Conservation (phyloP, 2,888 invertebrate species). For the Matsumyia berberina region DNA sequence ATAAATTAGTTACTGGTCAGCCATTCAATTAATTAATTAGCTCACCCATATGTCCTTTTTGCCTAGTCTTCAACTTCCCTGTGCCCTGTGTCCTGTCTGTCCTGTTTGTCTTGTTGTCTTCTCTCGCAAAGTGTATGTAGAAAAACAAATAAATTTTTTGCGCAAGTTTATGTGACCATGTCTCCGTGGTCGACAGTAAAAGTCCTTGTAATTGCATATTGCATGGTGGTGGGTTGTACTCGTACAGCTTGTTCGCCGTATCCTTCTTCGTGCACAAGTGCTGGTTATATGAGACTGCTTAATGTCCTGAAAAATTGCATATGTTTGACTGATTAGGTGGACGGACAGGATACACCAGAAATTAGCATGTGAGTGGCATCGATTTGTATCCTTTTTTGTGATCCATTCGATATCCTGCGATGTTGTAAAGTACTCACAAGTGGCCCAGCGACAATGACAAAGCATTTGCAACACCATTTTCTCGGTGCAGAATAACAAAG, state of each 20-base stretch:
- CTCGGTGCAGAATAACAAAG: slow-evolving; percentile 55
- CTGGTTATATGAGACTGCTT: slow-evolving; percentile 65
- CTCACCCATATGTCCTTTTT: slow-evolving; percentile 61
- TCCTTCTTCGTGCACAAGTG: slow-evolving; percentile 51
- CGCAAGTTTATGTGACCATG: slow-evolving; percentile 37
- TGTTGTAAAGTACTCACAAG: slow-evolving; percentile 52
- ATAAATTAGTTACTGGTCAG: slow-evolving; percentile 76
- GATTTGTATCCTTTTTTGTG: slow-evolving; percentile 52
- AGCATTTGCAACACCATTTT: slow-evolving; percentile 49
- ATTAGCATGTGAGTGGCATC: slow-evolving; percentile 68
- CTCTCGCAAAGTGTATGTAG: not conserved
- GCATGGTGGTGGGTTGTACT: slow-evolving; percentile 48
- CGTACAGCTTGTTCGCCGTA: slow-evolving; percentile 17
- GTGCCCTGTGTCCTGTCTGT: not conserved
- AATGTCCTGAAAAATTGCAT: slow-evolving; percentile 76
- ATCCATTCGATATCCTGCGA: slow-evolving; percentile 62
- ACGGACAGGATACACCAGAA: slow-evolving; percentile 29
- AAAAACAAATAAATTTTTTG: slow-evolving; percentile 50
- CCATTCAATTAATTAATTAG: slow-evolving; percentile 76
- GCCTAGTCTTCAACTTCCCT: slow-evolving; percentile 35
- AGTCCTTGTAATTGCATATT: slow-evolving; percentile 72
- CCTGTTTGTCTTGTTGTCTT: no score
- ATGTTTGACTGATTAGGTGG: slow-evolving; percentile 71
- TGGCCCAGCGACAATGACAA: slow-evolving; percentile 54
- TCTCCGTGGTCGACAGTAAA: slow-evolving; percentile 32